Percentiles rank a stretch among this genome's conserved stretches.
These are phyloP conservation scores for Diaperis boleti DNA, from an alignment of 2,888 invertebrate species.

Conservation along the genomic window DNA sequence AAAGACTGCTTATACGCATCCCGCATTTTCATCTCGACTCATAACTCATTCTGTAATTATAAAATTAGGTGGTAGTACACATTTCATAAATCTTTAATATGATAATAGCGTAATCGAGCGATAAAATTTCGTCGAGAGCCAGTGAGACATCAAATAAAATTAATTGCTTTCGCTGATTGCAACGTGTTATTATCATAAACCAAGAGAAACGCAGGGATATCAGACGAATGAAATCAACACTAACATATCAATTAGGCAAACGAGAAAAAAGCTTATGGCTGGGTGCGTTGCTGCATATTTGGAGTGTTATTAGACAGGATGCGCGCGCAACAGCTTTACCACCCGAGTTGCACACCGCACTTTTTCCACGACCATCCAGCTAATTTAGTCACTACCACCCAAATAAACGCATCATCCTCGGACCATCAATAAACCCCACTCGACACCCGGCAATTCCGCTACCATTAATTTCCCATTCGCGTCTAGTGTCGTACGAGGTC, in stretches of 20 bases:
- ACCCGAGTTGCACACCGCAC: no score
- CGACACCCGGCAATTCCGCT: conserved; percentile 15
- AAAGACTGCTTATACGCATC: background rate
- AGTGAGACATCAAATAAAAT: conserved; percentile 39
- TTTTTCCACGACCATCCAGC: no score
- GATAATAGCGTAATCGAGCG: conserved; percentile 37
- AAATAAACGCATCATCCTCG: conserved; percentile 3
- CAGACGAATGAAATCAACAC: conserved; percentile 24
- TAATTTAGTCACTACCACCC: no score
- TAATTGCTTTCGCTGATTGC: conserved; percentile 26
- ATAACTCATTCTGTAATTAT: conserved; percentile 37
- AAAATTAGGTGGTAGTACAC: conserved; percentile 39
- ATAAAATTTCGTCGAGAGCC: conserved; percentile 31
- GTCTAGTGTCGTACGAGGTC: conserved; percentile 58
- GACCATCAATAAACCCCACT: conserved; percentile 12
- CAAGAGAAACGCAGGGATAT: conserved; percentile 1
- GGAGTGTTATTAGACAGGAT: no score
- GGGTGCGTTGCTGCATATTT: no score
- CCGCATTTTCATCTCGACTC: background rate
- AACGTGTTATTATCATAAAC: conserved; percentile 38
- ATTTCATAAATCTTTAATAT: conserved; percentile 40
- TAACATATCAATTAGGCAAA: conserved; percentile 26
- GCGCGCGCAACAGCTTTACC: no score
- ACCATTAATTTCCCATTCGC: conserved; percentile 57
- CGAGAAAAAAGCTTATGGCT: no score